These are phyloP conservation scores for Drosophila malerkotliana DNA, from an alignment of 1,140 invertebrate species.

Conservation along the genomic window DNA sequence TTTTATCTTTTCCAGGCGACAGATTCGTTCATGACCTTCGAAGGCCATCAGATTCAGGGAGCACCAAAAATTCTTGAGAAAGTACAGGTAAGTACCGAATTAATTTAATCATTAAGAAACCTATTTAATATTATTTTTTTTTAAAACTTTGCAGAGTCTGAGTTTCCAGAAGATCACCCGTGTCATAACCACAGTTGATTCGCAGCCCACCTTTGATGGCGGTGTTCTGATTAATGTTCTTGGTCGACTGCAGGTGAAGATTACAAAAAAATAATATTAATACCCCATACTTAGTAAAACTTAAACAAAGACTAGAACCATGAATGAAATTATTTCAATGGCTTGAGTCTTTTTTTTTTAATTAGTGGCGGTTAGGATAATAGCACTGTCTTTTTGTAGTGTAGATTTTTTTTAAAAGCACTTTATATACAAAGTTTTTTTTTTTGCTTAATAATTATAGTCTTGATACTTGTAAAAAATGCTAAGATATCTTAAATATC, in stretches of 20 bases:
- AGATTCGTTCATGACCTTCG: slow-evolving; percentile 97
- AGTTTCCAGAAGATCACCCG: slow-evolving; percentile 96
- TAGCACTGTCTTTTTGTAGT: slow-evolving; percentile 16
- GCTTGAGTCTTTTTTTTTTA: background rate
- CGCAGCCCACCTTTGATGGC: slow-evolving; percentile 97
- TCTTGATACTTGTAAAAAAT: too few relatives aligned
- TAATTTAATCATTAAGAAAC: background rate
- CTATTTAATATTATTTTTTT: background rate
- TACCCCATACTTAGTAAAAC: background rate
- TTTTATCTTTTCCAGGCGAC: slow-evolving; percentile 88
- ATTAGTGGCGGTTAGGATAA: slow-evolving; percentile 21
- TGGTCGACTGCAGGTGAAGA: slow-evolving; percentile 94
- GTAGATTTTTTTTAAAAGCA: background rate
- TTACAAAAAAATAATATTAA: background rate
- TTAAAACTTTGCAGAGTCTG: slow-evolving; percentile 86
- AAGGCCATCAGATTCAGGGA: slow-evolving; percentile 96
- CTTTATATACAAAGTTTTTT: background rate
- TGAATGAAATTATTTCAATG: background rate
- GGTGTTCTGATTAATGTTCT: slow-evolving; percentile 96
- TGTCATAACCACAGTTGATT: slow-evolving; percentile 96
- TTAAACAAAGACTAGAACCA: background rate
- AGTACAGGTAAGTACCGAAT: slow-evolving; percentile 89
- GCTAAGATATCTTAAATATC: too few relatives aligned
- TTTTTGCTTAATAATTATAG: background rate
- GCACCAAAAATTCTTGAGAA: slow-evolving; percentile 97